These are phyloP conservation scores for Bicyclus anynana DNA, from an alignment of 1,140 invertebrate species.

Conservation along the genomic window DNA sequence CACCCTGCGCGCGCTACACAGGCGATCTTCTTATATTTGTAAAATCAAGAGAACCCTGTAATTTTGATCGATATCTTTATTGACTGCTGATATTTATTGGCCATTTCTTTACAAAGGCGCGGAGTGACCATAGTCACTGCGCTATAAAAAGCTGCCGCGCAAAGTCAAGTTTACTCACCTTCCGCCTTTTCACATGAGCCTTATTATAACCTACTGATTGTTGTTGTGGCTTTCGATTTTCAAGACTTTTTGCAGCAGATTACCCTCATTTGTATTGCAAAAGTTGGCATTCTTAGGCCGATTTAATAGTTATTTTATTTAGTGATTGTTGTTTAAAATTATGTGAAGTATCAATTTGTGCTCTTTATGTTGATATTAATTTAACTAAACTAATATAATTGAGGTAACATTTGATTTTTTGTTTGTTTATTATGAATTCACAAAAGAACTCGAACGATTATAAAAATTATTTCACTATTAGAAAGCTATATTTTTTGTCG, in stretches of 20 bases:
- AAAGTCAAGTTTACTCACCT: slow-evolving; percentile 23
- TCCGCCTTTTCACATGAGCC: slow-evolving; percentile 42
- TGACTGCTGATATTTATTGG: slow-evolving; percentile 69
- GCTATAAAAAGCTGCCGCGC: slow-evolving; percentile 44
- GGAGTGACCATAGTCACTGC: slow-evolving; percentile 46
- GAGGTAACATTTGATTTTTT: too few species aligned
- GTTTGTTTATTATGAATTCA: too few species aligned
- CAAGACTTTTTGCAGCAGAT: slow-evolving; percentile 70
- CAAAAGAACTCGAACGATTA: too few species aligned
- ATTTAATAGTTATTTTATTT: too few species aligned
- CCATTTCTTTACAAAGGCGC: slow-evolving; percentile 64
- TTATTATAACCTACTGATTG: slow-evolving; percentile 36
- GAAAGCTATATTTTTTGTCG: too few species aligned
- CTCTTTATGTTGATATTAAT: too few species aligned
- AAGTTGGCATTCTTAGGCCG: slow-evolving; percentile 56
- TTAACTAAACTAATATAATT: too few species aligned
- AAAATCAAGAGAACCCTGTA: slow-evolving; percentile 74
- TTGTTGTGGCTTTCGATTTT: slow-evolving; percentile 68
- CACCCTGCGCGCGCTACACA: slow-evolving; percentile 51
- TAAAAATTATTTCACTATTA: too few species aligned
- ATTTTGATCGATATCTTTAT: slow-evolving; percentile 77
- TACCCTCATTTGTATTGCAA: slow-evolving; percentile 60
- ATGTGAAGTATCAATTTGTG: too few species aligned
- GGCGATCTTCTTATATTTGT: slow-evolving; percentile 66
- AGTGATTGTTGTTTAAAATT: too few species aligned